Percentiles rank a stretch among this genome's conserved stretches.
Evolutionary conservation across 2,113 vertebrate species (phyloP).

Genomic region (Thalassoma bifasciatum): DNA sequence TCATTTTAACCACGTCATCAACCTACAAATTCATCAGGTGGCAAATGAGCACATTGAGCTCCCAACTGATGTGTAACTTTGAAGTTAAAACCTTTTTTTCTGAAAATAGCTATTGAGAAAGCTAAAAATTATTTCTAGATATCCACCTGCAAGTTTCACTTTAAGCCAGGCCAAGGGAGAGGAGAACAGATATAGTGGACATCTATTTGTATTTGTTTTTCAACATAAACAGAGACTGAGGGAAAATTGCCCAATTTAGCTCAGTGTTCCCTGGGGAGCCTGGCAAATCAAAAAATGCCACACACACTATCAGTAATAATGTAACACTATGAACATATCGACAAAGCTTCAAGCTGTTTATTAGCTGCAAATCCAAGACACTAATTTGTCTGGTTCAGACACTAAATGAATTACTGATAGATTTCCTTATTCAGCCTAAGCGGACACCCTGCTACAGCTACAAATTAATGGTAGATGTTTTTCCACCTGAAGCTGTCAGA

Average conservation of each 20-base stretch:
- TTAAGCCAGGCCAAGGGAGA: too few relatives aligned
- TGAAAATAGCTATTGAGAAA: too few relatives aligned
- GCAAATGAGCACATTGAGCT: too few relatives aligned
- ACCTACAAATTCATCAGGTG: too few relatives aligned
- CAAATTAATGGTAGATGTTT: constrained; percentile 52
- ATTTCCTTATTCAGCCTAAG: constrained; percentile 55
- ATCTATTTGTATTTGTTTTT: too few relatives aligned
- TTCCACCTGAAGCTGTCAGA: constrained; percentile 14
- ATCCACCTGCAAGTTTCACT: too few relatives aligned
- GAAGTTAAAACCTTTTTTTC: too few relatives aligned
- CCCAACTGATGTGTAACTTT: too few relatives aligned
- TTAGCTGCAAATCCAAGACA: constrained; percentile 38
- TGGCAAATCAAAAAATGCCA: constrained; percentile 55
- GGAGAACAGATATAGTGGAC: too few relatives aligned
- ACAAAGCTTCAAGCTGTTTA: constrained; percentile 55
- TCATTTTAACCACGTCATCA: too few relatives aligned
- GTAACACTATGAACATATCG: constrained; percentile 35
- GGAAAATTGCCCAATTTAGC: constrained; percentile 33
- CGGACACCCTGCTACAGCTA: constrained; percentile 41
- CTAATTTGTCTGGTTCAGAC: constrained; percentile 53
- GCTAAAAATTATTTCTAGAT: too few relatives aligned
- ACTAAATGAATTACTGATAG: constrained; percentile 52
- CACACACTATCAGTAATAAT: constrained; percentile 44
- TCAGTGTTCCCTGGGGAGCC: constrained; percentile 5
- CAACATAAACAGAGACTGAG: background rate